Percentiles rank a stretch among this genome's conserved stretches.
Conservation (phyloP, 2,888 invertebrate species). For the Parascotia fuliginaria region DNA sequence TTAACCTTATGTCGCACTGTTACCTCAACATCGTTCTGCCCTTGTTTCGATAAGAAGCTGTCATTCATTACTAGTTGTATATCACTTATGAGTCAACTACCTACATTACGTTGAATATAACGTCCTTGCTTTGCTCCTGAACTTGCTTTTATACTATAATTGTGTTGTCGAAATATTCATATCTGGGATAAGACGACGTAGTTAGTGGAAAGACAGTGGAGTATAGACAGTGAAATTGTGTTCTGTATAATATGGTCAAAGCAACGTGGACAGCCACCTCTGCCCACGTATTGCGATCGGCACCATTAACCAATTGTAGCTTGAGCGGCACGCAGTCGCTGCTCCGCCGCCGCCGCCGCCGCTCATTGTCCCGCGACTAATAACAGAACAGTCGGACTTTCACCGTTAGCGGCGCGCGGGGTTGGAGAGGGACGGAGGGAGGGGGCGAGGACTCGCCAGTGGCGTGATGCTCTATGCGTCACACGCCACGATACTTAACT, state of each 20-base stretch:
- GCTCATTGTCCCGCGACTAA: background rate
- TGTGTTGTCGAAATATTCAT: too few species aligned
- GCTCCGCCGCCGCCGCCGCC: constrained; percentile 1
- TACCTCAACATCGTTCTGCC: too few species aligned
- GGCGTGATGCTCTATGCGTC: constrained; percentile 41
- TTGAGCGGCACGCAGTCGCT: constrained; percentile 14
- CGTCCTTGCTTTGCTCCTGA: too few species aligned
- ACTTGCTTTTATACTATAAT: too few species aligned
- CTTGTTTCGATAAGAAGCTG: too few species aligned
- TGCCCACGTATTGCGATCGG: constrained; percentile 14
- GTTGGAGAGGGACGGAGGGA: background rate
- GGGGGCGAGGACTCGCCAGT: constrained; percentile 15
- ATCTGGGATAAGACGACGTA: background rate
- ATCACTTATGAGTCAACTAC: too few species aligned
- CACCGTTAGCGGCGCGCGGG: too few species aligned
- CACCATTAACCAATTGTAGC: constrained; percentile 30
- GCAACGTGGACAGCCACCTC: constrained; percentile 12
- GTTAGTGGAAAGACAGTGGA: too few species aligned
- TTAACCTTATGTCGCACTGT: too few species aligned
- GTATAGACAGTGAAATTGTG: background rate
- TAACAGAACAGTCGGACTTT: constrained; percentile 1
- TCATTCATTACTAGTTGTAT: too few species aligned
- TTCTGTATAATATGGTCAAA: background rate
- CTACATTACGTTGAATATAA: too few species aligned
- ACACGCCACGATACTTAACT: constrained; percentile 25